A percentile compares a stretch with the other conserved stretches of the same genome.
phyloP scores from a whole-genome alignment of 2,888 invertebrate genomes.

The Dendrolimus pini region DNA sequence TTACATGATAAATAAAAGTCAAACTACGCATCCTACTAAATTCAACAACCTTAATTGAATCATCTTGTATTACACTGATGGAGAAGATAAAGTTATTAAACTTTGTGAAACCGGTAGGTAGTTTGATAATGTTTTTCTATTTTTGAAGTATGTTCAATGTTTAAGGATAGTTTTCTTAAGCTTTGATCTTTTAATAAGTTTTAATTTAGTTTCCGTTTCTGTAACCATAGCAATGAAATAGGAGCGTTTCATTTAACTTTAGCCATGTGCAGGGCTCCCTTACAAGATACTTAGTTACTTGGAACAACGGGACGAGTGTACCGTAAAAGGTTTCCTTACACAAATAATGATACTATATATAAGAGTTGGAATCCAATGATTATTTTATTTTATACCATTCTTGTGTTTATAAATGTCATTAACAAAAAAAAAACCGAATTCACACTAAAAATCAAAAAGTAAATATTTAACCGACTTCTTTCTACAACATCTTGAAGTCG shows the following conservation, averaged over 20 bases:
- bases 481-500: no score
- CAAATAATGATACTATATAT: no score
- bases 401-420: no score
- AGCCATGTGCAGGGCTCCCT: constrained; percentile 22
- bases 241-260: constrained; percentile 36
- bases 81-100: constrained; percentile 11
- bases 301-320: neutral
- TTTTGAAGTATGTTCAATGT: neutral
- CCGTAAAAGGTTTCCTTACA: neutral
- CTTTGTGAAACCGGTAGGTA: constrained; percentile 3
- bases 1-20: neutral
- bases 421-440: no score
- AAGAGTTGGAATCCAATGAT: no score
- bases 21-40: neutral
- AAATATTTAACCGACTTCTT: no score
- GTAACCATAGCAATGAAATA: neutral
- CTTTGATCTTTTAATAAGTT: constrained; percentile 1
- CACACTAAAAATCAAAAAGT: no score
- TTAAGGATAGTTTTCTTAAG: neutral
- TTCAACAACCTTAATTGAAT: constrained; percentile 9
- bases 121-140: neutral
- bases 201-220: neutral
- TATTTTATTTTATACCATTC: no score
- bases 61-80: constrained; percentile 11
- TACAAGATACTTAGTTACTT: constrained; percentile 36